Evolutionary conservation across 53 echinoderm and acorn worm species (phyloP).

Genomic region (Echinarachnius parma): DNA sequence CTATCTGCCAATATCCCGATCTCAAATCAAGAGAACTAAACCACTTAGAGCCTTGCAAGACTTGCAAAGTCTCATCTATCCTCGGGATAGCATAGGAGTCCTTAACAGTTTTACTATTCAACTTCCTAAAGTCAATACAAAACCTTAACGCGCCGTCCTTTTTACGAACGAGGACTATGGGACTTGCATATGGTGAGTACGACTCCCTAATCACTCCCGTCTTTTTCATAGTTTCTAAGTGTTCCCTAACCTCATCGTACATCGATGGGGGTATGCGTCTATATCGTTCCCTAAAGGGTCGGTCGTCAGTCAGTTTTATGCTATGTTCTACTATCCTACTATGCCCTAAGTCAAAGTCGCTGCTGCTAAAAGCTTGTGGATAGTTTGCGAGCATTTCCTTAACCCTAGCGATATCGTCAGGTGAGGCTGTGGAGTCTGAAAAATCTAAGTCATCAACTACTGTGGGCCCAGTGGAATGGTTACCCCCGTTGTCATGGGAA

Average conservation of each 20-base stretch:
- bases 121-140: constrained; percentile 47
- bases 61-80: constrained; percentile 53
- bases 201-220: constrained; percentile 38
- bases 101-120: constrained; percentile 25
- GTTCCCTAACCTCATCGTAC: constrained; percentile 47
- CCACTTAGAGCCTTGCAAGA: constrained; percentile 46
- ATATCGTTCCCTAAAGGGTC: constrained; percentile 42
- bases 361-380: constrained; percentile 22
- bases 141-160: constrained; percentile 41
- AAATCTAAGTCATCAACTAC: constrained; percentile 17
- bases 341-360: constrained; percentile 37
- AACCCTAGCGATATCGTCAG: neutral
- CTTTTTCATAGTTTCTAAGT: constrained; percentile 27
- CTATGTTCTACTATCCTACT: constrained; percentile 24
- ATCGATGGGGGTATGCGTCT: constrained; percentile 42
- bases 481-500: too few species aligned
- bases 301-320: constrained; percentile 38
- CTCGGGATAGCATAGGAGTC: constrained; percentile 51
- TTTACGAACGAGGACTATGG: constrained; percentile 50
- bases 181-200: constrained; percentile 49
- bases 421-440: constrained; percentile 3
- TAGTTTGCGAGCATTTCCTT: constrained; percentile 1
- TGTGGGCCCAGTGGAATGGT: too few species aligned
- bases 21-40: constrained; percentile 48
- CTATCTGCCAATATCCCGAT: constrained; percentile 53